These are phyloP conservation scores for Prionailurus viverrinus DNA, from an alignment of 2,113 vertebrate species.

Conservation along the genomic window DNA sequence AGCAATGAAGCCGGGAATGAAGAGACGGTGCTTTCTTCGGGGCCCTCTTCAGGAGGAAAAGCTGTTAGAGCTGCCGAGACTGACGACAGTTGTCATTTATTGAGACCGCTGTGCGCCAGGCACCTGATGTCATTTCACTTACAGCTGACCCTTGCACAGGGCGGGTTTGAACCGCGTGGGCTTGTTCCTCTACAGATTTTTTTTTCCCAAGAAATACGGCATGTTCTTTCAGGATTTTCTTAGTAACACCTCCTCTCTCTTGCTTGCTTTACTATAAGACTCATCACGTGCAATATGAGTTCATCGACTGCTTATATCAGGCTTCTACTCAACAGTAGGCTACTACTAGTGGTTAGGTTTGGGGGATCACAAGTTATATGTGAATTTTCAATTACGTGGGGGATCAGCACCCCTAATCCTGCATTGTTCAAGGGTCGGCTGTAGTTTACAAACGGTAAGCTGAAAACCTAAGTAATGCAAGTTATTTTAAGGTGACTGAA, in stretches of 20 bases:
- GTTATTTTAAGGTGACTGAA: neutral
- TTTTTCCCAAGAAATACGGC: neutral
- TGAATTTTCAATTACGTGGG: neutral
- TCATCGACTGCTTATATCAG: neutral
- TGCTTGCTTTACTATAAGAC: neutral
- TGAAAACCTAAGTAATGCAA: neutral
- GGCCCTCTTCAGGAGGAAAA: neutral
- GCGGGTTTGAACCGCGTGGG: neutral
- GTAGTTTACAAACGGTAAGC: neutral
- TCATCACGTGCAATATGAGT: neutral
- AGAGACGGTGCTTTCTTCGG: neutral
- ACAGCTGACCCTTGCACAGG: neutral
- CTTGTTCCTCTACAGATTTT: neutral
- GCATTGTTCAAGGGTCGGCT: neutral
- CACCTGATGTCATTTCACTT: rapidly evolving
- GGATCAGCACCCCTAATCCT: neutral
- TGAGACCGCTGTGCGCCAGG: rapidly evolving
- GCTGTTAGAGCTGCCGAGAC: neutral
- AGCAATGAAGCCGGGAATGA: neutral
- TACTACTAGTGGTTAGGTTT: neutral
- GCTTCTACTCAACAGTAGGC: neutral
- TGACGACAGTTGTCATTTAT: rapidly evolving
- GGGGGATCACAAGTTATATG: neutral
- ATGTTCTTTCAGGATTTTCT: neutral
- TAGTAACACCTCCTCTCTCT: neutral